phyloP scores from a whole-genome alignment of 1,140 invertebrate genomes.

The Drosophila lini region DNA sequence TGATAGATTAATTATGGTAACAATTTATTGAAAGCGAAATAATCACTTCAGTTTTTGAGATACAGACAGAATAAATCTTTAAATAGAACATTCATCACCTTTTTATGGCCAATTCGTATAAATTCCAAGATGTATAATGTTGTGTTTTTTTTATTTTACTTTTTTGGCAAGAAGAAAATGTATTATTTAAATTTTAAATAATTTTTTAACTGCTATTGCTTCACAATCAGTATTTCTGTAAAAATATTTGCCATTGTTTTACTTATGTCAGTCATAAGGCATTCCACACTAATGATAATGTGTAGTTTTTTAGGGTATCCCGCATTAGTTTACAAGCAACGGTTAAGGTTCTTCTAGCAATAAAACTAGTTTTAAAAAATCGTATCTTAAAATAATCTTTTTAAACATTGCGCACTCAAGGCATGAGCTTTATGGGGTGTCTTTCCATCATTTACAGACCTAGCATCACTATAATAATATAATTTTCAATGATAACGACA shows the following conservation, averaged over 20 bases:
- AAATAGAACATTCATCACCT: conserved; percentile 1
- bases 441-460: background rate
- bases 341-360: background rate
- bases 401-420: background rate
- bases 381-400: background rate
- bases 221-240: no score
- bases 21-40: background rate
- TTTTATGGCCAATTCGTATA: background rate
- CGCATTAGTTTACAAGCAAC: background rate
- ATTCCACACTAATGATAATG: background rate
- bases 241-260: no score
- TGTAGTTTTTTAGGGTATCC: background rate
- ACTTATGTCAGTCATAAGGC: background rate
- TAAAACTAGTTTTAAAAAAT: background rate
- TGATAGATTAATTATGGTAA: background rate
- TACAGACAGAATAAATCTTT: background rate
- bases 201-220: background rate
- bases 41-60: background rate
- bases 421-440: background rate
- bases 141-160: background rate
- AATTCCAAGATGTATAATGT: background rate
- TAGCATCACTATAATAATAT: background rate
- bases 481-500: conserved; percentile 38
- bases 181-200: background rate
- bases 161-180: background rate